Conservation (phyloP, 1,140 invertebrate species). For the Aphaenogaster ashmeadi region DNA sequence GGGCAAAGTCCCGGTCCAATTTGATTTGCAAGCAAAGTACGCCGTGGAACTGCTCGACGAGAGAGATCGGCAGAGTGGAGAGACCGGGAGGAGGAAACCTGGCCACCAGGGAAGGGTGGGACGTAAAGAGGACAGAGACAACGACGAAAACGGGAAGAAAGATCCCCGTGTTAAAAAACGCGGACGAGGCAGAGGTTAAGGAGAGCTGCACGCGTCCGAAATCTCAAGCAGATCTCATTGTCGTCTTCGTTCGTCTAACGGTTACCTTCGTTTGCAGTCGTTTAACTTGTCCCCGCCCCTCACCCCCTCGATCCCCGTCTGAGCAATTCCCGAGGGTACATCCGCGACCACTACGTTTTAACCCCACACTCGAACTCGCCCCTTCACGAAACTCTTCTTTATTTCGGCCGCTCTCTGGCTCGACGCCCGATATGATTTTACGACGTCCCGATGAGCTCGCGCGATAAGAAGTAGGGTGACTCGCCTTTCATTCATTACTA, state of each 20-base stretch:
- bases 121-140: slow-evolving; percentile 38
- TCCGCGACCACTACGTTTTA: slow-evolving; percentile 44
- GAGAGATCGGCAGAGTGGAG: slow-evolving; percentile 6
- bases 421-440: slow-evolving; percentile 66
- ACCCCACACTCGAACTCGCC: slow-evolving; percentile 40
- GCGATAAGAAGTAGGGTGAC: slow-evolving; percentile 28
- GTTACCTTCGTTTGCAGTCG: slow-evolving; percentile 39
- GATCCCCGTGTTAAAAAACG: slow-evolving; percentile 84
- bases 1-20: slow-evolving; percentile 70
- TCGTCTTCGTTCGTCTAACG: slow-evolving; percentile 60
- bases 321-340: slow-evolving; percentile 40
- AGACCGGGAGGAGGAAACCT: slow-evolving; percentile 26
- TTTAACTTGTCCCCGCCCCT: not conserved
- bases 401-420: slow-evolving; percentile 35
- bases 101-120: not conserved
- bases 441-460: slow-evolving; percentile 2
- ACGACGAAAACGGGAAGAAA: slow-evolving; percentile 37
- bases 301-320: not conserved
- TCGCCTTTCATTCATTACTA: slow-evolving; percentile 56
- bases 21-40: slow-evolving; percentile 80
- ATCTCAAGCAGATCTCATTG: slow-evolving; percentile 82
- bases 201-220: slow-evolving; percentile 82
- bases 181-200: slow-evolving; percentile 85
- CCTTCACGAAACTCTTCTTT: slow-evolving; percentile 31
- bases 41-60: slow-evolving; percentile 44